Base-by-base conservation (phyloP, 2,113 vertebrate species). In the Lathamus discolor region DNA sequence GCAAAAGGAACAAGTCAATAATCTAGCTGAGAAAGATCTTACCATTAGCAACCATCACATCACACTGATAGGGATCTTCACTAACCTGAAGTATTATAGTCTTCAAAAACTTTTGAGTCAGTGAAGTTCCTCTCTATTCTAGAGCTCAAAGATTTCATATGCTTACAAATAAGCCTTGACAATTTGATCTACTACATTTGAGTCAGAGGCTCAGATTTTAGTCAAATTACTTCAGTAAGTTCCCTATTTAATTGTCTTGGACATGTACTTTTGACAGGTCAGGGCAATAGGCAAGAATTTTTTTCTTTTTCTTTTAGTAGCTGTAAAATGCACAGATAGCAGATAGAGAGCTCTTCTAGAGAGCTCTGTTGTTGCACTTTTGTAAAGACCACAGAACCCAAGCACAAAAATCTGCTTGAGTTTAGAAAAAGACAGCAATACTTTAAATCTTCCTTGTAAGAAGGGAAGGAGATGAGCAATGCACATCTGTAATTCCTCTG, bases 1-100 rank as follows among this genome's bases (percentile, higher is more conserved):
- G 0, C 59, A 35, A 62, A 5, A 39, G 17, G 10, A 88, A 16
- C 10, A 83, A 72, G 3, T 82, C 17, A 59, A 20, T 52, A 27
- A 72, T n/a, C 16, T 24, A 0, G 8, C 24, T 33, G 5, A 80
- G n/a, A 92, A 91, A n/a, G 20, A 52, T 10, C 23, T 57, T 57
- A 39, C 49, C 7, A 5, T 41, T 29, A 76, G 20, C 5, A 74
- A 39, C 9, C 6, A 27, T 16, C 0, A 0, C 7, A 48, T 66
- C 16, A 35, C 11, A 52, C 3, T 4, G 6, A 29, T 8, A 33
- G 19, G 16, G 24, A 78, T 9, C 17, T 85, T 52, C 33, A 37
- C 12, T 80, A 52, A 41, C 5, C 29, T 73, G 52, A 64, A 68
- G 8, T 84, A 51, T 28, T 11, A 17, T 4, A 46, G 6, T 39